Base-by-base conservation (phyloP, 2,888 invertebrate species). In the Bedellia somnulentella region DNA sequence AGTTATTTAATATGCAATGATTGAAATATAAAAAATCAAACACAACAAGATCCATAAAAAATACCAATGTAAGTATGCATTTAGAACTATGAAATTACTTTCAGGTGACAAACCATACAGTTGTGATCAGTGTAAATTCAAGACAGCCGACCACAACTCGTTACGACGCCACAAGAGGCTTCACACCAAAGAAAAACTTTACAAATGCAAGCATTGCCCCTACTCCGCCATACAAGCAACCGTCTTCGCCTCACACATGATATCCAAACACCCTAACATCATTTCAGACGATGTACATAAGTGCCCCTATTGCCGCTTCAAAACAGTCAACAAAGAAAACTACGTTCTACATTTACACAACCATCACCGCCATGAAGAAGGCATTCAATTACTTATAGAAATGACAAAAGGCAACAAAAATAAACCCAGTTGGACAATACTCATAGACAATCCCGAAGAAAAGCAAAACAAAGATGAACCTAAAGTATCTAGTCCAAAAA, bases 161-260 rank as follows among this genome's bases (percentile, higher is more conserved):
- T 70, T 91, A 39, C 73, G 91, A 14, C 78, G 91, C 2, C 93
- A 93, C 58, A 85, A 86, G 44, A 82, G 85, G 61, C 76, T 81
- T 8, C 92, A 93, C 55, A 81, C 86, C 4, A 87, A 88, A 10
- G 80, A 83, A 28, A 83, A 82, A 43, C 81, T 82, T 1, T 93
- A 93, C 59, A 81, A 83, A 41, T 93, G 93, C 49, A 82, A 83
- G 26, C 81, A 84, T 48, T 93, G 93, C 47, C 77, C 84, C 1
- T 92, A 90, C 57, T 82, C 83, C 8, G 84, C 87, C 43, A 91
- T 93, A 40, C 89, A 90, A 55, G 87, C 89, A 32, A 85, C 85
- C 4, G 80, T 85, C 1, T 88, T 87, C 54, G 85, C 90, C 45
- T 73, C 81, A 12, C 92, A 93, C 52, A 75, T 92, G 49, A 81